These are phyloP conservation scores for Equus quagga DNA, from an alignment of 2,113 vertebrate species.

Conservation along the genomic window DNA sequence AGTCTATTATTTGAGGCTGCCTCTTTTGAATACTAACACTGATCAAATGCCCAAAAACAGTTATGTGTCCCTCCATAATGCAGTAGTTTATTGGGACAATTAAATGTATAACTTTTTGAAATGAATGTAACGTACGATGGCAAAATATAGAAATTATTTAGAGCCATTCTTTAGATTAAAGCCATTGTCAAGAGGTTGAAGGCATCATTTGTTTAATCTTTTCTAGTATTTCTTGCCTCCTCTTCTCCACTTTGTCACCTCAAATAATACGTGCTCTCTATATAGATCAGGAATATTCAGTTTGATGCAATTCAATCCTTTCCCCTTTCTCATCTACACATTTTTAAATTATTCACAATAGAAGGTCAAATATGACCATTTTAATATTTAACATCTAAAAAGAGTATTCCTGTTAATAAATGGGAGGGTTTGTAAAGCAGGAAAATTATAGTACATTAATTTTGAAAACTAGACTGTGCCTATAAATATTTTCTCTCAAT, in stretches of 20 bases:
- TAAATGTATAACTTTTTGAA: background rate
- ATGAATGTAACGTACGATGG: background rate
- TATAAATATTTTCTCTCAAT: background rate
- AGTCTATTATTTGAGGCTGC: background rate
- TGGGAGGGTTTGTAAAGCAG: background rate
- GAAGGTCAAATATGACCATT: background rate
- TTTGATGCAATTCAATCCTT: background rate
- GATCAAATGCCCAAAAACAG: background rate
- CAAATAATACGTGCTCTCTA: background rate
- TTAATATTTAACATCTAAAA: slow-evolving; percentile 4
- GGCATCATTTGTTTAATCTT: background rate
- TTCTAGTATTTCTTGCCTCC: background rate
- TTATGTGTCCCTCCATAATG: background rate
- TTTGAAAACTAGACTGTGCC: background rate
- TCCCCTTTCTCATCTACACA: background rate
- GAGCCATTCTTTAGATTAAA: background rate
- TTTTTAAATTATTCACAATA: background rate
- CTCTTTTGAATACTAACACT: background rate
- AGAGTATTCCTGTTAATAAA: background rate
- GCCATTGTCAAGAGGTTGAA: background rate
- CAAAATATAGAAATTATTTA: background rate
- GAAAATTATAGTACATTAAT: background rate
- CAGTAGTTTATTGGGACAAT: background rate
- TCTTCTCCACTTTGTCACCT: background rate
- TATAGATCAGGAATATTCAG: background rate